A percentile compares a stretch with the other conserved stretches of the same genome.
These are phyloP conservation scores for Mactra quadrangularis DNA, from an alignment of 1,140 invertebrate genomes.

Conservation along the genomic window DNA sequence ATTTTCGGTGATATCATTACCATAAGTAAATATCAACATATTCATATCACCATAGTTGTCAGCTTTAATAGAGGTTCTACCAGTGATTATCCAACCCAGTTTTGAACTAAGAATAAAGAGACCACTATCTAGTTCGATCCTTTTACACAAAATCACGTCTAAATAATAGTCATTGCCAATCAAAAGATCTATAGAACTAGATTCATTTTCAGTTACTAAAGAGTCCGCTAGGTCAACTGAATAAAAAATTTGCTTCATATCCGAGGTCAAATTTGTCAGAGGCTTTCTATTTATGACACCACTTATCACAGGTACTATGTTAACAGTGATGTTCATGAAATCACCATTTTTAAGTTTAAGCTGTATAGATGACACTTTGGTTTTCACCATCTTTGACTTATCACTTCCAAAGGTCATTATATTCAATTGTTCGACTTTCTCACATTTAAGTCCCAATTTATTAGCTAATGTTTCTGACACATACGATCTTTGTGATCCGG, in stretches of 20 bases:
- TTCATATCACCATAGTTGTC: not conserved
- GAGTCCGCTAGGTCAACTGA: conserved; percentile 18
- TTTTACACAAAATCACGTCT: not conserved
- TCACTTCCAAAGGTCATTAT: conserved; percentile 33
- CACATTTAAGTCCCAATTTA: not conserved
- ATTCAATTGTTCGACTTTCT: conserved; percentile 18
- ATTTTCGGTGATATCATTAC: not conserved
- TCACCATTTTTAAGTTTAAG: conserved; percentile 24
- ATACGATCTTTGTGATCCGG: conserved; percentile 17
- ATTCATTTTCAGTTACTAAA: not conserved
- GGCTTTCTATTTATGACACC: conserved; percentile 10
- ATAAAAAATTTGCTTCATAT: not conserved
- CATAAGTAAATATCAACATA: conserved; percentile 16
- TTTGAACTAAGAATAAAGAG: conserved; percentile 14
- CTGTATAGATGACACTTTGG: not conserved
- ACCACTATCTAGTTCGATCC: conserved; percentile 6
- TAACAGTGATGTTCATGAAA: not conserved
- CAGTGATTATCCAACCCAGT: not conserved
- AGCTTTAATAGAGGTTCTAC: not conserved
- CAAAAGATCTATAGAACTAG: not conserved
- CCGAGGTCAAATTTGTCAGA: not conserved
- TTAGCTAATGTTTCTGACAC: not conserved
- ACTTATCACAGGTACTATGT: conserved; percentile 25
- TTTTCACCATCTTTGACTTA: conserved; percentile 26
- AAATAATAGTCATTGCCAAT: conserved; percentile 16